A percentile compares a stretch with the other conserved stretches of the same genome.
These are phyloP conservation scores for Cantharis lateralis DNA, from an alignment of 2,888 invertebrate genomes.

Conservation along the genomic window DNA sequence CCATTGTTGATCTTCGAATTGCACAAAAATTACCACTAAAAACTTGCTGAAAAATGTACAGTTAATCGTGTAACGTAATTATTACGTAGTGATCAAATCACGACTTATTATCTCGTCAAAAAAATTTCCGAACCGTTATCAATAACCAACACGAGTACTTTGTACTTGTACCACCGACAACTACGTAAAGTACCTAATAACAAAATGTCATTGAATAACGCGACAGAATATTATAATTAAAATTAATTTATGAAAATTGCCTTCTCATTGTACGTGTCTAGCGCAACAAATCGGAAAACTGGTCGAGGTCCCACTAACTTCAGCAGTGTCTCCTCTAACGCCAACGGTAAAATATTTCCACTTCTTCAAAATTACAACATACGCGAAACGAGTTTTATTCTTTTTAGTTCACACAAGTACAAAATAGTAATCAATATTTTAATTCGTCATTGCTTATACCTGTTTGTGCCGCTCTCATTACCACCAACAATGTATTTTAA, in stretches of 20 bases:
- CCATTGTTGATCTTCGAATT: slow-evolving; percentile 23
- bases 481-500: not conserved
- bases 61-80: not conserved
- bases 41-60: not conserved
- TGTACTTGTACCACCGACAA: not conserved
- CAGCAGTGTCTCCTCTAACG: not conserved
- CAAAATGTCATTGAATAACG: slow-evolving; percentile 7
- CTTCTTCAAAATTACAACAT: not conserved
- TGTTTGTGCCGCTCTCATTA: not conserved
- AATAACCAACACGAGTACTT: not conserved
- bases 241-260: slow-evolving; percentile 4
- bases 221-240: not conserved
- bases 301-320: not conserved
- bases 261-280: slow-evolving; percentile 6
- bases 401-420: not conserved
- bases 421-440: not conserved
- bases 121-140: not conserved
- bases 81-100: not conserved
- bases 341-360: not conserved
- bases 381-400: not conserved
- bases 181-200: not conserved
- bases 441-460: not conserved
- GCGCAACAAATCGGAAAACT: not conserved
- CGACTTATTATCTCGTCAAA: not conserved
- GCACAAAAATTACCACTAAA: not conserved